phyloP scores from a whole-genome alignment of 2,888 invertebrate species.

The Adela reaumurella region DNA sequence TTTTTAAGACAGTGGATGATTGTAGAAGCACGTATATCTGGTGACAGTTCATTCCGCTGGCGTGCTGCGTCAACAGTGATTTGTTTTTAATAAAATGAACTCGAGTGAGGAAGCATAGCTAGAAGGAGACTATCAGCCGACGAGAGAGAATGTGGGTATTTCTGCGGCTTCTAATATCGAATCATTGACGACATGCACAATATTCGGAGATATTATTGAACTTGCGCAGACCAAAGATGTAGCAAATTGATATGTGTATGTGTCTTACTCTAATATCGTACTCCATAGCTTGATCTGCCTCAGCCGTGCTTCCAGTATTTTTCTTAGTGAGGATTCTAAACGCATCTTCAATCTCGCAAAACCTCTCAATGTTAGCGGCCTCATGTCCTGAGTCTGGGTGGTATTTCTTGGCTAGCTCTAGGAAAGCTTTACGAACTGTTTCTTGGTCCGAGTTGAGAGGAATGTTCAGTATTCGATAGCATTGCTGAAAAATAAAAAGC shows the following conservation, averaged over 20 bases:
- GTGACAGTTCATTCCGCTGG: too few species aligned
- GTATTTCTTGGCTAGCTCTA: slow-evolving; percentile 72
- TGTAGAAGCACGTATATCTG: too few species aligned
- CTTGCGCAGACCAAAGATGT: too few species aligned
- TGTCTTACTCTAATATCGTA: slow-evolving; percentile 60
- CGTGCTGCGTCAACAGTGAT: too few species aligned
- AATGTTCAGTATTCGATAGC: slow-evolving; percentile 64
- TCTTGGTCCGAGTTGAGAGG: slow-evolving; percentile 67
- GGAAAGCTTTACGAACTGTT: slow-evolving; percentile 67
- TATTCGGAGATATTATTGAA: too few species aligned
- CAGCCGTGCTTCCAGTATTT: slow-evolving; percentile 50
- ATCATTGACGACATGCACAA: too few species aligned
- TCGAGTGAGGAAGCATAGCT: too few species aligned
- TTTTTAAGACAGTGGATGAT: too few species aligned
- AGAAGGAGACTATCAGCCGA: too few species aligned
- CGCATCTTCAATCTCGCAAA: slow-evolving; percentile 72
- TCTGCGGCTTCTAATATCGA: too few species aligned
- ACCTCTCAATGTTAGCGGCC: slow-evolving; percentile 70
- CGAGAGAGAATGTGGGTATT: slow-evolving; percentile 3
- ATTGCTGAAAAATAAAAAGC: slow-evolving; percentile 50
- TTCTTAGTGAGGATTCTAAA: slow-evolving; percentile 68
- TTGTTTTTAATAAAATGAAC: too few species aligned
- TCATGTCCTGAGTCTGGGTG: slow-evolving; percentile 79
- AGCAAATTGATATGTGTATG: too few species aligned
- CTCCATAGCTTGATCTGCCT: slow-evolving; percentile 54